A percentile compares a stretch with the other conserved stretches of the same genome.
Evolutionary conservation across 2,797 vertebrate genomes (phyloP).

Genomic region (Naso thynnoides): DNA sequence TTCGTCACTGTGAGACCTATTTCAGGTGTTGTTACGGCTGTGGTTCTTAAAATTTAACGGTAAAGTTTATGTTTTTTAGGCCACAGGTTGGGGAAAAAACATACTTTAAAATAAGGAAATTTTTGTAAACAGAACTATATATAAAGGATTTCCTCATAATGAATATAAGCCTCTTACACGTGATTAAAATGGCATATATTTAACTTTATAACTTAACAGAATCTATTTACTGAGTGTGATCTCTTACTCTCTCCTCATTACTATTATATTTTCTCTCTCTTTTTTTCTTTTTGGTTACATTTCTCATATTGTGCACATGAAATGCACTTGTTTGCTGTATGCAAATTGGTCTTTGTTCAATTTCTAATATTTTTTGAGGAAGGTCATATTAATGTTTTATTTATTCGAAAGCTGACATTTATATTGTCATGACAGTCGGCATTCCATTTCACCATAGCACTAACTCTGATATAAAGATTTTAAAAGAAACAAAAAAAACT

Average conservation of each 20-base stretch:
- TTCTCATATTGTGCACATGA: not conserved
- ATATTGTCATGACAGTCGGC: not conserved
- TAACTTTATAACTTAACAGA: not conserved
- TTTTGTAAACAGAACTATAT: not conserved
- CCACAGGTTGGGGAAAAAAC: not conserved
- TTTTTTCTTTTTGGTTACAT: not conserved
- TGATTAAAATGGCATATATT: constrained; percentile 3
- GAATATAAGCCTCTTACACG: not conserved
- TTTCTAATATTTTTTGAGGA: not conserved
- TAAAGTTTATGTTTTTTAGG: not conserved
- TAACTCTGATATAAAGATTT: not conserved
- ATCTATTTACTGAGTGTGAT: not conserved
- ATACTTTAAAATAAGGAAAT: not conserved
- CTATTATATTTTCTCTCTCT: not conserved
- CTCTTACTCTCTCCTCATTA: not conserved
- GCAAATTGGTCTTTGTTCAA: not conserved
- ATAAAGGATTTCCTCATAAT: not conserved
- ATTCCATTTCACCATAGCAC: not conserved
- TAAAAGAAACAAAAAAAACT: not conserved
- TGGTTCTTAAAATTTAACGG: not conserved
- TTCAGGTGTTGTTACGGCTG: not conserved
- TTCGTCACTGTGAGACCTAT: not conserved
- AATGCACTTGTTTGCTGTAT: not conserved
- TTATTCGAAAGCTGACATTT: constrained; percentile 2
- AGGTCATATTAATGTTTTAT: not conserved